phyloP scores from a whole-genome alignment of 2,888 invertebrate genomes.

The Troides aeacus region DNA sequence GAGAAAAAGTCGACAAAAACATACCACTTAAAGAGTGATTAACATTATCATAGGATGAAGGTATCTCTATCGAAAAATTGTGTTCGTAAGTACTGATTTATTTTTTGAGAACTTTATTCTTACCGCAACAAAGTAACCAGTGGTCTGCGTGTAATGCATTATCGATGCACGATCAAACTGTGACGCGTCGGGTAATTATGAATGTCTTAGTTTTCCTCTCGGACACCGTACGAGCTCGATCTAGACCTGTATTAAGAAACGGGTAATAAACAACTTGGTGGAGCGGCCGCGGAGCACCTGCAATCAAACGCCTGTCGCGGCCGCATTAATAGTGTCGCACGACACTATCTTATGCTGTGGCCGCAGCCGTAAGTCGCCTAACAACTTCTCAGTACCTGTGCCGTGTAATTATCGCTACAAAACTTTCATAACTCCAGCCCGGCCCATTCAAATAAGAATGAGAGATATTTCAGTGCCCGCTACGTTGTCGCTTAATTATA shows the following conservation, averaged over 20 bases:
- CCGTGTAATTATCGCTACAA: constrained; percentile 67
- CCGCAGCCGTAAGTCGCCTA: constrained; percentile 32
- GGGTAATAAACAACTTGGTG: constrained; percentile 55
- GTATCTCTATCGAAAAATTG: too few relatives aligned
- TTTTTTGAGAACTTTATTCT: neutral
- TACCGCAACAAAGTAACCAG: constrained; percentile 5
- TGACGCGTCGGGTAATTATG: constrained; percentile 67
- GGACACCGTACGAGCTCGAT: constrained; percentile 34
- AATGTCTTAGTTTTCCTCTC: constrained; percentile 46
- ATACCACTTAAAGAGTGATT: too few relatives aligned
- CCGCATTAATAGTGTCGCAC: constrained; percentile 61
- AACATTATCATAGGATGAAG: too few relatives aligned
- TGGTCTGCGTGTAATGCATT: constrained; percentile 16
- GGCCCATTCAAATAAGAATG: constrained; percentile 64
- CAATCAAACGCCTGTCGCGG: constrained; percentile 66
- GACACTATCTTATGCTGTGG: constrained; percentile 53
- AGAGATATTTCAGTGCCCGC: constrained; percentile 68
- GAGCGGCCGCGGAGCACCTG: constrained; percentile 47
- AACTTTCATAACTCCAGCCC: constrained; percentile 64
- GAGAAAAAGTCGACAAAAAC: too few relatives aligned
- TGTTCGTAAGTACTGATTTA: neutral
- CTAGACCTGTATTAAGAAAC: constrained; percentile 41
- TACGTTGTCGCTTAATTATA: constrained; percentile 68
- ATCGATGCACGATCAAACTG: constrained; percentile 47
- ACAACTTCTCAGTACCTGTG: constrained; percentile 46